Percentiles rank a stretch among this genome's conserved stretches.
phyloP scores from a whole-genome alignment of 2,888 invertebrate genomes.

The Cantharis nigra region DNA sequence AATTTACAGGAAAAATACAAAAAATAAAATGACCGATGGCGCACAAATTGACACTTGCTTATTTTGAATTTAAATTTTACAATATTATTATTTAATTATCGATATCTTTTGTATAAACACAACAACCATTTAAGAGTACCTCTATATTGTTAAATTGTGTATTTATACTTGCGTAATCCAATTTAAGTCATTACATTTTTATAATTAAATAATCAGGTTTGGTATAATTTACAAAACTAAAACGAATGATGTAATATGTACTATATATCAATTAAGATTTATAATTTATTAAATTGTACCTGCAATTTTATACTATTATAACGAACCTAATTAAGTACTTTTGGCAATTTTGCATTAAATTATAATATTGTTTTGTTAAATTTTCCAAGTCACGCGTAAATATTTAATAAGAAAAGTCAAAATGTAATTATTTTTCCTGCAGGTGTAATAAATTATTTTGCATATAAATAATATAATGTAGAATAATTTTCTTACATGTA shows the following conservation, averaged over 20 bases:
- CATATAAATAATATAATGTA: not conserved
- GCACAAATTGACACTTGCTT: not conserved
- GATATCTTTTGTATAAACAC: not conserved
- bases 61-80: not conserved
- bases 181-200: not conserved
- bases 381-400: not conserved
- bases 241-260: not conserved
- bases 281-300: not conserved
- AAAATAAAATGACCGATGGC: no score
- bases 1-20: not conserved
- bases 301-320: not conserved
- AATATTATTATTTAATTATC: not conserved
- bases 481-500: conserved; percentile 58
- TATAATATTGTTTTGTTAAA: not conserved
- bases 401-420: not conserved
- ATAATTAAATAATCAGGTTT: not conserved
- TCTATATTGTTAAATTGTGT: not conserved
- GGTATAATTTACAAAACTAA: not conserved
- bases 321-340: not conserved
- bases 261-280: not conserved
- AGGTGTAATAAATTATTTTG: not conserved
- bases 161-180: not conserved
- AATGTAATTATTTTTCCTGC: not conserved
- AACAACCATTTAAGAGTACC: not conserved
- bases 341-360: not conserved